Percentiles rank a stretch among this genome's conserved stretches.
Conservation (phyloP, 2,113 vertebrate genomes). For the Struthidea cinerea region DNA sequence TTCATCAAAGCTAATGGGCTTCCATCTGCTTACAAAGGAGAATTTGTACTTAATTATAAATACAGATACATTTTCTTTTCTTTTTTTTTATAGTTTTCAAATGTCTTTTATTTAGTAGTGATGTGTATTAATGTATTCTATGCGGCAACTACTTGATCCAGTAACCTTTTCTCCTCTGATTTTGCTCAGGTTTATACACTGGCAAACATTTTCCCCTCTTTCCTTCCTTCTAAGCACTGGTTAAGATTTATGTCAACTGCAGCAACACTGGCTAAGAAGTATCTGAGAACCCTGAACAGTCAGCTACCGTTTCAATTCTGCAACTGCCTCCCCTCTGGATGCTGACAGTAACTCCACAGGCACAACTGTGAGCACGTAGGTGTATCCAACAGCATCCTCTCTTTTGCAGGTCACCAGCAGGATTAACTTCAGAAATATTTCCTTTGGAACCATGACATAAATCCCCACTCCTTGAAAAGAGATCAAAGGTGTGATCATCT, state of each 20-base stretch:
- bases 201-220: neutral
- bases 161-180: neutral
- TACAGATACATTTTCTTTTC: neutral
- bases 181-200: neutral
- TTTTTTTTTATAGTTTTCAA: neutral
- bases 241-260: neutral
- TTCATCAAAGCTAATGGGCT: neutral
- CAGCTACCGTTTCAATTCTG: neutral
- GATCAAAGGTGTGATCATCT: neutral
- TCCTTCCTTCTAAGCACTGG: neutral
- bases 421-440: neutral
- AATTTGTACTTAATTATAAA: neutral
- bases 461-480: neutral
- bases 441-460: neutral
- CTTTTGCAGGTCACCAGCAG: neutral
- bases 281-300: neutral
- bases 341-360: neutral
- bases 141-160: neutral
- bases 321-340: neutral
- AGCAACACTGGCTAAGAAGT: neutral
- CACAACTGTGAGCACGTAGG: accelerated
- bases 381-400: neutral
- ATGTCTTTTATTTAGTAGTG: neutral
- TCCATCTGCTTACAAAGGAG: neutral
- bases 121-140: neutral